These are phyloP conservation scores for Ondatra zibethicus DNA, from an alignment of 2,113 vertebrate genomes.

Conservation along the genomic window DNA sequence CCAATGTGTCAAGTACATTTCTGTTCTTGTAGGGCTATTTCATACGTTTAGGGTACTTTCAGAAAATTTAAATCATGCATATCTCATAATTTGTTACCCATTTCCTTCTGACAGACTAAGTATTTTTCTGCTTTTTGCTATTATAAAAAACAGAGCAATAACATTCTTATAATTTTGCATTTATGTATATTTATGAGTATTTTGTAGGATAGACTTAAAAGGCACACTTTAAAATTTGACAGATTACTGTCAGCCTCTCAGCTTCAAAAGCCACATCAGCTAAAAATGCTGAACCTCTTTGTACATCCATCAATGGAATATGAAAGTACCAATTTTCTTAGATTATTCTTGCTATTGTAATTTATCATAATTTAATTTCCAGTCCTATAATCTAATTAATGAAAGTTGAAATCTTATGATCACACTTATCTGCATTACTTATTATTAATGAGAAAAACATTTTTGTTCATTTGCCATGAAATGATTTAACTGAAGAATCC, in stretches of 20 bases:
- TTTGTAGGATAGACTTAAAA: not conserved
- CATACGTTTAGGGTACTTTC: not conserved
- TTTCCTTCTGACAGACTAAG: not conserved
- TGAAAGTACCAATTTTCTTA: not conserved
- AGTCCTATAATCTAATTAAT: constrained; percentile 28
- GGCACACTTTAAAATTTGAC: constrained; percentile 21
- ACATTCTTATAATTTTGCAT: constrained; percentile 36
- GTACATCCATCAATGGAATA: not conserved
- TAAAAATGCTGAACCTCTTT: constrained; percentile 1
- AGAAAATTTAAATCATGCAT: not conserved
- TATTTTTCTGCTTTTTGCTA: constrained; percentile 15
- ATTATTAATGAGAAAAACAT: not conserved
- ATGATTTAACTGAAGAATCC: not conserved
- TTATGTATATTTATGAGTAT: constrained; percentile 53
- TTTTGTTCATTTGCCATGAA: not conserved
- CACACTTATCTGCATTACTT: constrained; percentile 17
- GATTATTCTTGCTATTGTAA: not conserved
- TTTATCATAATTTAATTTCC: not conserved
- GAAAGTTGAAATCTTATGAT: constrained; percentile 29
- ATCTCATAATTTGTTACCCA: not conserved
- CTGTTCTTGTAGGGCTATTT: not conserved
- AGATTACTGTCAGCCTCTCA: constrained; percentile 59
- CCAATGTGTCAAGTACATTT: not conserved
- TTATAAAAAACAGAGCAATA: not conserved
- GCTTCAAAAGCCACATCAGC: not conserved